Conservation (phyloP, 2,888 invertebrate genomes). For the Oscheius onirici region DNA sequence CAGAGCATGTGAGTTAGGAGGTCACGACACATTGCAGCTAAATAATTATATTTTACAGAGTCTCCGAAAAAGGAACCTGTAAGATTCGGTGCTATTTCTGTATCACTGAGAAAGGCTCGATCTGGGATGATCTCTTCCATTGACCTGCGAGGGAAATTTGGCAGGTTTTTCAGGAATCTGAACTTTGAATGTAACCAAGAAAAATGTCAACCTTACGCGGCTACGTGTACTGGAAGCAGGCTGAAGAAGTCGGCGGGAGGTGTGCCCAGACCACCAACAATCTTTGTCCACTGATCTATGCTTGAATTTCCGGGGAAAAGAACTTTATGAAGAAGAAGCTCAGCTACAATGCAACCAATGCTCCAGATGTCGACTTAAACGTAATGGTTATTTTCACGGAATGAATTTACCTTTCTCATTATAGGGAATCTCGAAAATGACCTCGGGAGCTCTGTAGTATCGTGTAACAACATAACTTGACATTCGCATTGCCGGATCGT, state of each 20-base stretch:
- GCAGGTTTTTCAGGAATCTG: slow-evolving; percentile 36
- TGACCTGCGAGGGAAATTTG: neutral
- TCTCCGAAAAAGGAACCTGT: slow-evolving; percentile 43
- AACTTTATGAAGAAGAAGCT: slow-evolving; percentile 97
- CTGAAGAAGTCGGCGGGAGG: slow-evolving; percentile 53
- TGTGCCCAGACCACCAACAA: slow-evolving; percentile 64
- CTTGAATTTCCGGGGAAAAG: slow-evolving; percentile 89
- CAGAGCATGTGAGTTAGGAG: slow-evolving; percentile 26
- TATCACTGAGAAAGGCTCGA: slow-evolving; percentile 30
- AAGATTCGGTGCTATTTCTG: slow-evolving; percentile 35
- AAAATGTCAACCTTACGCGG: slow-evolving; percentile 37
- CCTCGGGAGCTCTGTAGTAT: slow-evolving; percentile 98
- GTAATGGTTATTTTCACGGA: neutral
- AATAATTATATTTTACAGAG: too few species aligned
- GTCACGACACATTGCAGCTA: slow-evolving; percentile 19
- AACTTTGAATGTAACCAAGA: neutral
- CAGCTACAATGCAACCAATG: slow-evolving; percentile 91
- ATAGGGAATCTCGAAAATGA: slow-evolving; percentile 85
- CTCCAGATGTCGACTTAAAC: slow-evolving; percentile 69
- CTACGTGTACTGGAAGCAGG: slow-evolving; percentile 60
- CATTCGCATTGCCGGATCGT: slow-evolving; percentile 90
- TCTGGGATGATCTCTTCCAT: slow-evolving; percentile 36
- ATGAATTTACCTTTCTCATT: slow-evolving; percentile 83
- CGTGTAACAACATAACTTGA: slow-evolving; percentile 86
- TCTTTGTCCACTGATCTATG: slow-evolving; percentile 72